Evolutionary conservation across 2,888 invertebrate genomes (phyloP), one percentile per base, ranked within the genome.

Genomic region (Seira musarum): DNA sequence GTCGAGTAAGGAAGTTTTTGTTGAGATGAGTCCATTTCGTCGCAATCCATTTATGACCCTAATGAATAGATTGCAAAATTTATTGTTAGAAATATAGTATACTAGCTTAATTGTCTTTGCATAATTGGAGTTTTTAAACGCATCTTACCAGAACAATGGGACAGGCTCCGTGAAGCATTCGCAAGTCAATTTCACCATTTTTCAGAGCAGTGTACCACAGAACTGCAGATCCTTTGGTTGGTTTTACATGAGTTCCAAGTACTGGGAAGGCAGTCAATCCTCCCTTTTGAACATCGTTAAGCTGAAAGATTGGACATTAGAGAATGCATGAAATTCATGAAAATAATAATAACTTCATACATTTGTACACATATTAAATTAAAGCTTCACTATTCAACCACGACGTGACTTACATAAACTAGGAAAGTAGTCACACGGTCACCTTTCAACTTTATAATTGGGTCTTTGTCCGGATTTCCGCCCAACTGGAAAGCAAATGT

Each of bases 81-180:
- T 13, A 40, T 5, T 13, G 5, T 40, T 40, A 40, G 40, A 40
- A 40, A 40, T 8, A 13, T 8, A 40, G 40, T 40, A 13, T 40
- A 40, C 13, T 1, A 76, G 8, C 0, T 35, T 61, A 22, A 17
- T 49, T 53, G 15, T 22, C 40, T 25, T n/a, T 10, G 57, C 19
- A 17, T 24, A 1, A 15, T n/a, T 2, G 8, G 8, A 25, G 1
- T 65, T 30, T 65, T 65, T 30, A 1, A n/a, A n/a, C n/a, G n/a
- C n/a, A n/a, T 30, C 72, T 49, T 67, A 79, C 79, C 57, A 79
- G 69, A 21, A 80, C 79, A 19, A 82, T 82, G 10, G 89, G 89
- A 84, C 89, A 90, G 10, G 89, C 89, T 35, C 89, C 90, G 83
- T 90, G 90, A 17, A 89, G 77, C 69, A 89, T 90, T 75, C 88